Conservation (phyloP, 1,140 invertebrate species). For the Bombus fervidus region DNA sequence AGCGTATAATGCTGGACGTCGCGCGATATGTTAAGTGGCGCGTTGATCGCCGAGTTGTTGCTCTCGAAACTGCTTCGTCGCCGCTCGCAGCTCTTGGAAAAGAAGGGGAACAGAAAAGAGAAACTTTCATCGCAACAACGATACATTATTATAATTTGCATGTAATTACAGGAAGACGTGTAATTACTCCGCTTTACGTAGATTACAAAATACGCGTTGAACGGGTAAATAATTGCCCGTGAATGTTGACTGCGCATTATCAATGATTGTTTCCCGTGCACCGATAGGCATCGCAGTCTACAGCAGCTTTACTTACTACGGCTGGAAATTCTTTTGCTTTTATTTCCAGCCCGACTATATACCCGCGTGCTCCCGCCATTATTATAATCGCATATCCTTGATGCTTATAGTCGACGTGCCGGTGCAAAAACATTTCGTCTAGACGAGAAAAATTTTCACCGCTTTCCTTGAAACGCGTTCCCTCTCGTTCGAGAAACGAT, state of each 20-base stretch:
- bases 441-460: neutral
- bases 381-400: conserved; percentile 40
- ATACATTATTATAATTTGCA: conserved; percentile 39
- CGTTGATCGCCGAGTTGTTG: neutral
- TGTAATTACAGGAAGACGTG: conserved; percentile 45
- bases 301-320: neutral
- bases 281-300: neutral
- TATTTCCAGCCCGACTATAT: neutral
- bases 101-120: neutral
- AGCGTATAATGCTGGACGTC: conserved; percentile 4
- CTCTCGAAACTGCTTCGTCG: neutral
- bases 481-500: neutral
- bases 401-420: neutral
- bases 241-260: conserved; percentile 43
- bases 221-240: conserved; percentile 35
- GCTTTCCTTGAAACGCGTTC: neutral
- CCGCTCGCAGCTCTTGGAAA: neutral
- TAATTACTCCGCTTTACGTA: conserved; percentile 36
- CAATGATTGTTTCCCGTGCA: conserved; percentile 41
- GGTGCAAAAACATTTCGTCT: neutral
- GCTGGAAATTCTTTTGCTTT: neutral
- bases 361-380: neutral
- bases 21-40: conserved; percentile 29
- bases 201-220: conserved; percentile 40
- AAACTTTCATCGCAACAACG: neutral